Evolutionary conservation across 2,113 vertebrate species (phyloP).

Genomic region (Pangasianodon gigas): DNA sequence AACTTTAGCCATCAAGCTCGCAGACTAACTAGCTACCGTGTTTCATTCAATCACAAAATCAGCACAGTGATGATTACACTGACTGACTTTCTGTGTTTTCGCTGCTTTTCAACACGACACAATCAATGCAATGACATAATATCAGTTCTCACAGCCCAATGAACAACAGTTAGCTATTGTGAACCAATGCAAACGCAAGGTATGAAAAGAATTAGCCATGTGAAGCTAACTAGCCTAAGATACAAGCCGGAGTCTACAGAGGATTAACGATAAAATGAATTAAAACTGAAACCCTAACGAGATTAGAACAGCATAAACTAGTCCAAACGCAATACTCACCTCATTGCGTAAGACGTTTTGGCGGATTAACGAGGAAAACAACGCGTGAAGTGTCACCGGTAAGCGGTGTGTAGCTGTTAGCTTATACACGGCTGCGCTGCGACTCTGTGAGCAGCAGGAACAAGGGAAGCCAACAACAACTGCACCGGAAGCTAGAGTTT

Average conservation of each 20-base stretch:
- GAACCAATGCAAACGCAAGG: too few species aligned
- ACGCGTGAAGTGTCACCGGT: neutral
- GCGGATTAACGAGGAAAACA: neutral
- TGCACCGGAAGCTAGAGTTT: neutral
- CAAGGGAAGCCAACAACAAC: neutral
- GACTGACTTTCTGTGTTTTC: neutral
- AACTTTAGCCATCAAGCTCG: neutral
- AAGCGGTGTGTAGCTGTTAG: neutral
- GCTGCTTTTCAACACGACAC: neutral
- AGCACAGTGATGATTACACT: neutral
- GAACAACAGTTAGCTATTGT: neutral
- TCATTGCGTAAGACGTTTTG: constrained; percentile 67
- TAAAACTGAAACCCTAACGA: neutral
- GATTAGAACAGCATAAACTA: neutral
- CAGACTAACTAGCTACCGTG: neutral
- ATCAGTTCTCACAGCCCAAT: neutral
- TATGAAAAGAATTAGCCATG: neutral
- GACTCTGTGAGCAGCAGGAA: neutral
- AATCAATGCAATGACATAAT: neutral
- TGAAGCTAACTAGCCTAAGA: neutral
- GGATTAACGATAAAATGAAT: neutral
- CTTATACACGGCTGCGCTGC: neutral
- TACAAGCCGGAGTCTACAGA: neutral
- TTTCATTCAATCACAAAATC: constrained; percentile 18
- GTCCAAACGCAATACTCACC: constrained; percentile 13